Conservation (phyloP, 2,888 invertebrate species). For the Trimorus sp. region DNA sequence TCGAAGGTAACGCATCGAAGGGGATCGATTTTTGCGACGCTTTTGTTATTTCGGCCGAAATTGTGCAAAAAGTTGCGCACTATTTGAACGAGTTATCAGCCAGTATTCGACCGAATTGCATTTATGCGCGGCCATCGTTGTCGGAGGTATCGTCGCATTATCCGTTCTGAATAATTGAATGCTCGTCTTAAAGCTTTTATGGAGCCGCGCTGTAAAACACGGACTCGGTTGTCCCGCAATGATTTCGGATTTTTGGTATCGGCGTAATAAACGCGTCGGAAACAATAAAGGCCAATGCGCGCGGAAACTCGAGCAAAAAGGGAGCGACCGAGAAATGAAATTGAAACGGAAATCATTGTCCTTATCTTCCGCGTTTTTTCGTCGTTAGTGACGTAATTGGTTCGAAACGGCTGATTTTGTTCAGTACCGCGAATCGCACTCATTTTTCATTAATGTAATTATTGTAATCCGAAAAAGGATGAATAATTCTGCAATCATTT, state of each 20-base stretch:
- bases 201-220: neutral
- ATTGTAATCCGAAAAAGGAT: too few relatives aligned
- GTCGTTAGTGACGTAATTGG: constrained; percentile 19
- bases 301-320: constrained; percentile 24
- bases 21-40: too few relatives aligned
- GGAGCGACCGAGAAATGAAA: too few relatives aligned
- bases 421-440: too few relatives aligned
- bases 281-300: constrained; percentile 40
- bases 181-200: constrained; percentile 19
- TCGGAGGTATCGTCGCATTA: neutral
- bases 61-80: too few relatives aligned
- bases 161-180: constrained; percentile 19
- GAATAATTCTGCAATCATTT: too few relatives aligned
- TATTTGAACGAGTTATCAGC: too few relatives aligned
- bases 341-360: constrained; percentile 2
- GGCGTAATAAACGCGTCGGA: constrained; percentile 37
- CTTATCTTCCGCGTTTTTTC: constrained; percentile 27
- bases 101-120: too few relatives aligned
- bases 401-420: constrained; percentile 3
- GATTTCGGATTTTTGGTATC: constrained; percentile 35
- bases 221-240: constrained; percentile 24
- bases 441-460: too few relatives aligned
- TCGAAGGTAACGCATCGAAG: too few relatives aligned
- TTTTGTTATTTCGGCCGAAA: too few relatives aligned
- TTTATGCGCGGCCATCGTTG: too few relatives aligned